Base-by-base conservation (phyloP, 2,797 vertebrate genomes). In the Bovichtus variegatus region DNA sequence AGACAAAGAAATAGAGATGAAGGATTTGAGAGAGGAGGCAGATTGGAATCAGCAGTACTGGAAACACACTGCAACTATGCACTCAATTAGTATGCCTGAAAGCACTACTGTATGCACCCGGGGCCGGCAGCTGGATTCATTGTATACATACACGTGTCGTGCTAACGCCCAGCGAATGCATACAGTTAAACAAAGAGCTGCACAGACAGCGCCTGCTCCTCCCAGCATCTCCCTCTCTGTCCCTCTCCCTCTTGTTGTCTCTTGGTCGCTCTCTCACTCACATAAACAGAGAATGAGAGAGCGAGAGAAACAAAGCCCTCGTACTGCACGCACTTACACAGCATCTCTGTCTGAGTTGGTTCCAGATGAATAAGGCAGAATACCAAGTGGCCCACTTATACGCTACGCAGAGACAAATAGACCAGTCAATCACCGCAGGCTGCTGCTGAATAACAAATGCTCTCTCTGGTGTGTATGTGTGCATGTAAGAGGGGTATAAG, bases 311-410 rank as follows among this genome's bases (percentile, higher is more conserved):
- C 82, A 80, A 90, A 91, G 87, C 67, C 79, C 66, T 81, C 34
- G 50, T 60, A 80, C 75, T 5, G 65, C 77, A 80, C 75, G 43
- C 79, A 67, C 82, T 91, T 86, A 84, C 90, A 92, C 88, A 90
- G 85, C 76, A 85, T 85, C 87, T 89, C 89, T 87, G 87, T 90
- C 89, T 87, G 82, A 86, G 86, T 63, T 73, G 86, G 81, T 91
- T 93, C 87, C 83, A 89, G 89, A 92, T 89, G 89, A 92, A 93
- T 90, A 91, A 90, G 87, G 88, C 90, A 85, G 92, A 92, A 94
- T 93, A 94, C 89, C 91, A 93, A 94, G 91, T 92, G 91, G 85
- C 91, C 88, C 92, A 91, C 89, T 93, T 93, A 92, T 88, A 89
- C 73, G 84, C 89, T 85, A 81, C 69, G 71, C 90, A 83, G 84